phyloP scores from a whole-genome alignment of 2,888 invertebrate species.

The Amphiduros pacificus region DNA sequence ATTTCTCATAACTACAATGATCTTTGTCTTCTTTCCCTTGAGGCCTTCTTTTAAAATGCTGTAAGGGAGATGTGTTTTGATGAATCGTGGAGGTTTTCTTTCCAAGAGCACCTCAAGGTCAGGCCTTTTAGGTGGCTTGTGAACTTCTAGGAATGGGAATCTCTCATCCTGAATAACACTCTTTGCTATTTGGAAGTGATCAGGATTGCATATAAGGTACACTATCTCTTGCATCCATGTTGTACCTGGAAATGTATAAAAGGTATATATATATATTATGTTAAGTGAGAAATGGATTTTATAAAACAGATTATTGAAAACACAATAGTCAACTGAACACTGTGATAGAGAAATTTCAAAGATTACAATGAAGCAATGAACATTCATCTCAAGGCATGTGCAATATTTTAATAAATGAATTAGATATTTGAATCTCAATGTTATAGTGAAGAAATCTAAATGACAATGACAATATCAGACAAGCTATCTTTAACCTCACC shows the following conservation, averaged over 20 bases:
- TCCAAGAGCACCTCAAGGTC: background rate
- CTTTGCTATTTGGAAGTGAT: background rate
- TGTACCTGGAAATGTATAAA: background rate
- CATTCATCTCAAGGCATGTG: no score
- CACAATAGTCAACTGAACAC: background rate
- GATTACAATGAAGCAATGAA: no score
- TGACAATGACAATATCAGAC: no score
- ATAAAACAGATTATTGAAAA: no score
- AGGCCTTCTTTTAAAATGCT: background rate
- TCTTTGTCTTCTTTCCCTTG: background rate
- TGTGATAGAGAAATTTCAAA: background rate
- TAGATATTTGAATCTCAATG: no score
- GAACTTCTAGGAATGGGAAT: constrained; percentile 2
- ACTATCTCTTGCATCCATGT: constrained; percentile 3
- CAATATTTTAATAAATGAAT: no score
- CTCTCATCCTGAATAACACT: background rate
- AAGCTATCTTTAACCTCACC: constrained; percentile 1
- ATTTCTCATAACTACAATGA: constrained; percentile 2
- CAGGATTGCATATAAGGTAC: background rate
- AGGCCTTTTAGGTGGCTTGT: background rate
- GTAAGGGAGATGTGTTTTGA: constrained; percentile 9
- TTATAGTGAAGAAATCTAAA: no score
- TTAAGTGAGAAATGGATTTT: background rate
- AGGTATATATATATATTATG: background rate
- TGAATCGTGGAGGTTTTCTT: background rate